A percentile compares a stretch with the other conserved stretches of the same genome.
These are phyloP conservation scores for Willowsia nigromaculata DNA, from an alignment of 2,888 invertebrate species.

Conservation along the genomic window DNA sequence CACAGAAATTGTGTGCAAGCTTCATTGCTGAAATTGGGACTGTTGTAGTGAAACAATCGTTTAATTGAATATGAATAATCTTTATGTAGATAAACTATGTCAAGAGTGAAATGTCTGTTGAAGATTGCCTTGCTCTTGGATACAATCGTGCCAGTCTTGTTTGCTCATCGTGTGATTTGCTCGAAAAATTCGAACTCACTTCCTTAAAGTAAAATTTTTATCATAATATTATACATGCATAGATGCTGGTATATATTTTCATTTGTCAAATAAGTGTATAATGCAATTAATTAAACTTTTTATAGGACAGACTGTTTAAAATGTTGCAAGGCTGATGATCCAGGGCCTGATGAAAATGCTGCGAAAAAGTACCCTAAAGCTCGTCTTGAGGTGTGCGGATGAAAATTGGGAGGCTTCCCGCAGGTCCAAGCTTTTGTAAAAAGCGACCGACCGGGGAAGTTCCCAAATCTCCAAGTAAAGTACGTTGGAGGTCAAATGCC, in stretches of 20 bases:
- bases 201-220: slow-evolving; percentile 83
- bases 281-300: slow-evolving; percentile 30
- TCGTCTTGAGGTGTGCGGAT: slow-evolving; percentile 96
- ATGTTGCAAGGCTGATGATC: slow-evolving; percentile 66
- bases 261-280: neutral
- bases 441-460: slow-evolving; percentile 93
- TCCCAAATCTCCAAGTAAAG: slow-evolving; percentile 94
- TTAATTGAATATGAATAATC: too few relatives aligned
- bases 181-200: slow-evolving; percentile 87
- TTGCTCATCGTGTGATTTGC: slow-evolving; percentile 93
- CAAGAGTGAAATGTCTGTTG: slow-evolving; percentile 84
- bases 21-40: too few relatives aligned
- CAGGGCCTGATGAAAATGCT: slow-evolving; percentile 82
- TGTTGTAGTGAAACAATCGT: too few relatives aligned
- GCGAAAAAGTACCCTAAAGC: slow-evolving; percentile 92
- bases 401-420: slow-evolving; percentile 98
- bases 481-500: slow-evolving; percentile 97
- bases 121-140: slow-evolving; percentile 90
- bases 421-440: slow-evolving; percentile 94
- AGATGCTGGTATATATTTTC: neutral
- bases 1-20: too few relatives aligned
- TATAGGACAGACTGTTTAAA: slow-evolving; percentile 65
- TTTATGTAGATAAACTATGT: slow-evolving; percentile 75
- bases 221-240: neutral
- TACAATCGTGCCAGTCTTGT: slow-evolving; percentile 91